A percentile compares a stretch with the other conserved stretches of the same genome.
Conservation (phyloP, 2,113 vertebrate species). For the Leptosomus discolor region DNA sequence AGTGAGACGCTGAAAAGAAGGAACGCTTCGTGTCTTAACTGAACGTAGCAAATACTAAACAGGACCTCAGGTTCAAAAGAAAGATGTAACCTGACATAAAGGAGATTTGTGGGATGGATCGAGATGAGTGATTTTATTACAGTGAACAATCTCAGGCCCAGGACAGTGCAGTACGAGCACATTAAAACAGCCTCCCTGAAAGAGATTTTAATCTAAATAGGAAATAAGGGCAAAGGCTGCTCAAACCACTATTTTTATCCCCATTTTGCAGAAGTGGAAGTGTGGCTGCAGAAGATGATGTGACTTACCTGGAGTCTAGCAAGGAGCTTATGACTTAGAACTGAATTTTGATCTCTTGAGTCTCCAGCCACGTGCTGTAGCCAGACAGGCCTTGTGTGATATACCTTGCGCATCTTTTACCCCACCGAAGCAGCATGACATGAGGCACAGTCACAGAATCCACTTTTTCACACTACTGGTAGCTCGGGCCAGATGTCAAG, state of each 20-base stretch:
- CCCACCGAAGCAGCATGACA: not conserved
- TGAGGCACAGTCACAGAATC: not conserved
- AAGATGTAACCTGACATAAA: not conserved
- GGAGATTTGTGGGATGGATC: not conserved
- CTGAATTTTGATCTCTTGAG: not conserved
- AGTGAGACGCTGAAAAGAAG: not conserved
- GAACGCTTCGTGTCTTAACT: not conserved
- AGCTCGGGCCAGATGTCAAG: not conserved
- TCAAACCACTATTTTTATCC: not conserved
- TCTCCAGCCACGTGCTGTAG: rapidly evolving
- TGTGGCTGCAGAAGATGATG: not conserved
- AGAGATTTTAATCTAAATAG: not conserved
- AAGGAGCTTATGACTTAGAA: not conserved
- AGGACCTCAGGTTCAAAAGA: not conserved
- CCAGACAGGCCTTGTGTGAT: not conserved
- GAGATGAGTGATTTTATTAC: not conserved
- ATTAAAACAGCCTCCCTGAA: not conserved
- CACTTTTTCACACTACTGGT: not conserved
- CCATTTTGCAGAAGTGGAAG: not conserved
- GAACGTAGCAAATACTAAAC: not conserved
- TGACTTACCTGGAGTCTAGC: not conserved
- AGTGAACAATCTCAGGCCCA: not conserved
- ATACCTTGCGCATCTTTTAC: not conserved
- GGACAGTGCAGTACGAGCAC: not conserved
- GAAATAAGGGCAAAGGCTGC: not conserved